These are phyloP conservation scores for Phoxinus phoxinus DNA, from an alignment of 2,113 vertebrate species.

Conservation along the genomic window DNA sequence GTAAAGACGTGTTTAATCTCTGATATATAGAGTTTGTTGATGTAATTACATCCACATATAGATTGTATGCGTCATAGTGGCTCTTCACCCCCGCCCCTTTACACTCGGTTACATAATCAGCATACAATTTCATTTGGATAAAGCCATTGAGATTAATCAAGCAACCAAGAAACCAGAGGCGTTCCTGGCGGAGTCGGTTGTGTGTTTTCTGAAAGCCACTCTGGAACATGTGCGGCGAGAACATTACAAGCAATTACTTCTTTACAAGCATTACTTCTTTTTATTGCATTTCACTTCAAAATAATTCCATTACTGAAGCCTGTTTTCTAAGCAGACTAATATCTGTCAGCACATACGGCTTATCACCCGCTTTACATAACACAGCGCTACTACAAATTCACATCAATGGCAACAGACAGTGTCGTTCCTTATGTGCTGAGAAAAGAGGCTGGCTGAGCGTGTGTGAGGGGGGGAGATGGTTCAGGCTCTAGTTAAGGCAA, in stretches of 20 bases:
- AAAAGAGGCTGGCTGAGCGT: constrained; percentile 8
- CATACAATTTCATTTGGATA: constrained; percentile 39
- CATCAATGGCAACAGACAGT: background rate
- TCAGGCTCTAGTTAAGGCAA: background rate
- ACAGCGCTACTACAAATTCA: constrained; percentile 16
- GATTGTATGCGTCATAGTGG: background rate
- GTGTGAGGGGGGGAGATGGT: background rate
- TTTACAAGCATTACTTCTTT: constrained; percentile 1
- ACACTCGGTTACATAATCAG: constrained; percentile 40
- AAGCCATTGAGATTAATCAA: constrained; percentile 24
- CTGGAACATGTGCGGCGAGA: background rate
- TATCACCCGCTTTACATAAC: constrained; percentile 38
- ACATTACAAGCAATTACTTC: constrained; percentile 1
- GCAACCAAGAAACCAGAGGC: constrained; percentile 6
- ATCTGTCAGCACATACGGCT: constrained; percentile 29
- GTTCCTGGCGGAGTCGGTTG: background rate
- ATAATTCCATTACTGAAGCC: constrained; percentile 11
- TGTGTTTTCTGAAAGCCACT: constrained; percentile 1
- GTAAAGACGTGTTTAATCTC: background rate
- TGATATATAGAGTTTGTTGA: background rate
- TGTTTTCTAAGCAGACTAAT: constrained; percentile 9
- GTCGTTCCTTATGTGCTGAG: background rate
- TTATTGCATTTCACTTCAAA: constrained; percentile 32
- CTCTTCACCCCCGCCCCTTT: constrained; percentile 12
- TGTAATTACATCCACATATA: constrained; percentile 38